These are phyloP conservation scores for Pheosia gnoma DNA, from an alignment of 2,888 invertebrate genomes.

Conservation along the genomic window DNA sequence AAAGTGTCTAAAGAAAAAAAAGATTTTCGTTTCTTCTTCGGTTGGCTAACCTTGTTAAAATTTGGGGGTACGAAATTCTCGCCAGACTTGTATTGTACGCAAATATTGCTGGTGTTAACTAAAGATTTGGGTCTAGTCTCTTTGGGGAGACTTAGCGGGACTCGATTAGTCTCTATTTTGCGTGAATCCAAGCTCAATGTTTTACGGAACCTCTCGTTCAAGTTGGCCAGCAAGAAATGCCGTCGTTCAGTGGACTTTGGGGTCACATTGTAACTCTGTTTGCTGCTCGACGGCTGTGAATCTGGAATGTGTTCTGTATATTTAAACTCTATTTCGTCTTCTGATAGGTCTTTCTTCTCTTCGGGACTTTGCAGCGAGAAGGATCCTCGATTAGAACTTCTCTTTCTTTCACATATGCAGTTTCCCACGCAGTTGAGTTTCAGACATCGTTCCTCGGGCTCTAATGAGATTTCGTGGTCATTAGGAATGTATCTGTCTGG, in stretches of 20 bases:
- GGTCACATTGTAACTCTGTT: slow-evolving; percentile 74
- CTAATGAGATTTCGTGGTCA: slow-evolving; percentile 64
- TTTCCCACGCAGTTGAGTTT: slow-evolving; percentile 70
- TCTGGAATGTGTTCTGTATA: slow-evolving; percentile 77
- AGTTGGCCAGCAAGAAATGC: slow-evolving; percentile 71
- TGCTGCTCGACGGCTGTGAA: slow-evolving; percentile 73
- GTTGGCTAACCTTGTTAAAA: slow-evolving; percentile 70
- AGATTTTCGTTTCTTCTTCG: slow-evolving; percentile 79
- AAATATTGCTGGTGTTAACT: slow-evolving; percentile 72
- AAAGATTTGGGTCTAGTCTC: slow-evolving; percentile 76
- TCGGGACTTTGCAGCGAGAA: slow-evolving; percentile 76
- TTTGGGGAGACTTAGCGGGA: slow-evolving; percentile 64
- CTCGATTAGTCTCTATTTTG: slow-evolving; percentile 71
- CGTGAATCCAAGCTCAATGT: slow-evolving; percentile 79
- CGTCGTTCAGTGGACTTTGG: slow-evolving; percentile 77
- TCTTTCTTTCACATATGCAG: slow-evolving; percentile 73
- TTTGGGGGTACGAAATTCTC: slow-evolving; percentile 59
- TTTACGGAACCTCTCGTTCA: slow-evolving; percentile 78
- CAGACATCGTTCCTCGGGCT: slow-evolving; percentile 66
- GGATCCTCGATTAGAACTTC: slow-evolving; percentile 70
- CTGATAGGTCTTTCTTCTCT: slow-evolving; percentile 65
- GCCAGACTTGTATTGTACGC: slow-evolving; percentile 63
- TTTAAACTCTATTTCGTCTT: slow-evolving; percentile 78
- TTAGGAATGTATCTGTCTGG: slow-evolving; percentile 75
- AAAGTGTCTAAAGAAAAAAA: slow-evolving; percentile 82